Evolutionary conservation across 2,888 invertebrate species (phyloP), one percentile per base, ranked within the genome.

Genomic region (Eupithecia exiguata): DNA sequence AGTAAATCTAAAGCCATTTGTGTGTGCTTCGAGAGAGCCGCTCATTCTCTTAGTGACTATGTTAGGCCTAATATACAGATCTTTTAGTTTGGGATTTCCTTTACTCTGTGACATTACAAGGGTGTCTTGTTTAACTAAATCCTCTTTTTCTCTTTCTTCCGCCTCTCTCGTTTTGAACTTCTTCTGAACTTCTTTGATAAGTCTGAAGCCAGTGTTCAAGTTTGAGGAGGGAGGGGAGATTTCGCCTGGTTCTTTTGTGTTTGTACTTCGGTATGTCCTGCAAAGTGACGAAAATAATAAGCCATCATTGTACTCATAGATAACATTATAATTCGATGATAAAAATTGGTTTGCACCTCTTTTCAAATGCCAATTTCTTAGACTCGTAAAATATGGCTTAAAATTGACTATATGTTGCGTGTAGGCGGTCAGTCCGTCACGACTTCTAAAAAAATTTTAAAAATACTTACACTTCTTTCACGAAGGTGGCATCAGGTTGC

Each of bases 181-280:
- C 91, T 99, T 99, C 94, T 99, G 99, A 43, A 99, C 98, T 94
- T 99, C 99, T 92, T 99, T 99, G 84, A 99, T 99, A 71, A 99
- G 95, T 80, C 99, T 96, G 93, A 99, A 99, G 40, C 99, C 99
- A 14, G 98, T 99, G 90, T 98, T 99, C 67, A 99, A 94, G 91
- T 99, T 99, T 18, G 98, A 96, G 0, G 99, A 99, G 0, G 99
- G 99, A 0, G 99, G 97, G 4, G 97, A 97, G 77, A 98, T 95
- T 92, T 99, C 99, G 38, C 99, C 99, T 0, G 99, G 99, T 87
- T 99, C 99, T 93, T 99, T 99, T 62, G 98, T 97, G 92, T 99
- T 99, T 84, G 98, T 98, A 93, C 99, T 99, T 84, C 99, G 96
- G 91, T 99, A 99, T 61, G 99, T 99, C 71, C 97, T 97, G 87